phyloP scores from a whole-genome alignment of 2,113 vertebrate species.

The Galeopterus variegatus region DNA sequence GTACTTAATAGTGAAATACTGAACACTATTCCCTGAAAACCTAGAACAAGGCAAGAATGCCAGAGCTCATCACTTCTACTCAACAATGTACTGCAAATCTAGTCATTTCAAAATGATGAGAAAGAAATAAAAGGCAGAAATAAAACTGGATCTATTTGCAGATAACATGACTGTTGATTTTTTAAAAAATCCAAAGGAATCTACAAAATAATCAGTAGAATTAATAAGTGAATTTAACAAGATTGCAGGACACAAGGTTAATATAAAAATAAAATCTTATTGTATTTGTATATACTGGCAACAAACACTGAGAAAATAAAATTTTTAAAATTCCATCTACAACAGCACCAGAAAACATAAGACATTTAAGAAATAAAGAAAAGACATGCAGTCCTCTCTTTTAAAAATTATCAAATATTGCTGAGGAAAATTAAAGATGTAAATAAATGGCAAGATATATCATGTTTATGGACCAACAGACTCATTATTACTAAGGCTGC shows the following conservation, averaged over 20 bases:
- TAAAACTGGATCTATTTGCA: background rate
- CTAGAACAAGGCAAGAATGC: constrained; percentile 12
- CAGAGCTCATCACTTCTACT: background rate
- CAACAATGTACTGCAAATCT: background rate
- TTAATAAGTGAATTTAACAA: background rate
- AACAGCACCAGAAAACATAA: background rate
- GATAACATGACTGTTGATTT: background rate
- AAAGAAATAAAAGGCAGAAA: background rate
- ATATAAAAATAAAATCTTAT: background rate
- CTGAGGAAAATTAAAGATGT: background rate
- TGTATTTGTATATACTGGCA: background rate
- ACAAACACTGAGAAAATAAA: background rate
- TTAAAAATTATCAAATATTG: background rate
- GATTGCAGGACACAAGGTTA: background rate
- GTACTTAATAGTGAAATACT: background rate
- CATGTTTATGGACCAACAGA: background rate
- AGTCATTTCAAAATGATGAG: background rate
- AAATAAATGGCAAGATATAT: background rate
- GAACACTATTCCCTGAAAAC: background rate
- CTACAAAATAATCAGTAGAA: background rate
- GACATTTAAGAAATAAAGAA: background rate
- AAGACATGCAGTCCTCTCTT: background rate
- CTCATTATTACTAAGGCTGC: background rate
- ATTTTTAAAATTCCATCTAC: background rate
- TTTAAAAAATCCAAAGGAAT: background rate